These are phyloP conservation scores for Ciona savignyi DNA, from an alignment of 23 tunicate genomes.

Conservation along the genomic window DNA sequence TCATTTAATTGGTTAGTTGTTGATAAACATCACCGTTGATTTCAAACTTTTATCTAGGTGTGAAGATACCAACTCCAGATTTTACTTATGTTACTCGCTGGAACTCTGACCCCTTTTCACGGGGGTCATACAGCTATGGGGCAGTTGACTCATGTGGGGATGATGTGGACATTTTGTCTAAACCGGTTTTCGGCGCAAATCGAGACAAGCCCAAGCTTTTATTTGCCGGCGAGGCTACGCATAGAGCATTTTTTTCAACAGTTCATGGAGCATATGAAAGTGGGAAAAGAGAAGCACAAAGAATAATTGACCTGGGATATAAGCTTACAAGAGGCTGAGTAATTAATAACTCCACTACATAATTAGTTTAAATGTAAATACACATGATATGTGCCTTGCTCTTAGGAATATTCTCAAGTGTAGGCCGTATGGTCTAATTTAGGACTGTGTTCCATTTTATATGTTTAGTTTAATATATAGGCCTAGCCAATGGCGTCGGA, in stretches of 20 bases:
- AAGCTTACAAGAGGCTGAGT: too few relatives aligned
- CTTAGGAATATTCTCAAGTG: too few relatives aligned
- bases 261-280: not conserved
- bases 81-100: not conserved
- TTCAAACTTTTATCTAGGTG: too few relatives aligned
- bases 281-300: not conserved
- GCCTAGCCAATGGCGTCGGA: too few relatives aligned
- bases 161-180: not conserved
- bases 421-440: too few relatives aligned
- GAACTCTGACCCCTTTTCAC: not conserved
- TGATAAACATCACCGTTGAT: too few relatives aligned
- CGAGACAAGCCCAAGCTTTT: not conserved
- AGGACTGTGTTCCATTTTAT: too few relatives aligned
- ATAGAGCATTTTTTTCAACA: not conserved
- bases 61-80: not conserved
- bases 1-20: too few relatives aligned
- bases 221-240: not conserved
- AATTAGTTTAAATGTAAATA: too few relatives aligned
- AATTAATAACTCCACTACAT: too few relatives aligned
- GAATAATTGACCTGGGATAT: not conserved
- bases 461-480: too few relatives aligned
- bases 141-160: not conserved
- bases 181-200: not conserved
- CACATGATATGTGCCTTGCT: too few relatives aligned
- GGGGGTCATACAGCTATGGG: not conserved